phyloP scores from a whole-genome alignment of 2,888 invertebrate species.

The Pristionchus fissidentatus region DNA sequence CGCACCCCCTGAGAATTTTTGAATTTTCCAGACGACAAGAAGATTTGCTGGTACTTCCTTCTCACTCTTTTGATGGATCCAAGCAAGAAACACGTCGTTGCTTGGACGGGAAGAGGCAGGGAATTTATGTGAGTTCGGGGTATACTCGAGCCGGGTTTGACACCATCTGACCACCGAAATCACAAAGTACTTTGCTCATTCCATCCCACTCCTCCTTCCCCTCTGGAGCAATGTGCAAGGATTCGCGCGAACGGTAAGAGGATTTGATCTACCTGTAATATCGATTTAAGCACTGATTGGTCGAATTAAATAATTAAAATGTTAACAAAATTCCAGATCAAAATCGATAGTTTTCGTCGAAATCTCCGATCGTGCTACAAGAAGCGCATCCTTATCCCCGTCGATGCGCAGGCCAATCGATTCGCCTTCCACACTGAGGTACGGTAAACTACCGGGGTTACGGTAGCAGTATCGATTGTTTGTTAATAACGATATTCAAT shows the following conservation, averaged over 20 bases:
- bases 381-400: neutral
- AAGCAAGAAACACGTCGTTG: neutral
- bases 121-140: conserved; percentile 9
- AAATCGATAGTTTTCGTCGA: neutral
- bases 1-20: no score
- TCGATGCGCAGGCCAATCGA: neutral
- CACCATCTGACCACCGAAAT: no score
- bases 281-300: no score
- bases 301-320: no score
- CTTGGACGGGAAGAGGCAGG: conserved; percentile 25
- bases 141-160: no score
- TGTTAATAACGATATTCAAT: neutral
- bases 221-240: neutral
- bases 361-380: neutral
- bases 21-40: neutral
- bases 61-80: conserved; percentile 4
- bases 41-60: conserved; percentile 5
- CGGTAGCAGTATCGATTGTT: neutral
- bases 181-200: neutral
- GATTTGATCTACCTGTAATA: neutral
- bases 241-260: neutral
- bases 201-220: neutral
- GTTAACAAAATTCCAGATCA: neutral
- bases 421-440: neutral
- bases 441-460: neutral